Base-by-base conservation (phyloP, 2,113 vertebrate species). In the Xiphophorus couchianus region DNA sequence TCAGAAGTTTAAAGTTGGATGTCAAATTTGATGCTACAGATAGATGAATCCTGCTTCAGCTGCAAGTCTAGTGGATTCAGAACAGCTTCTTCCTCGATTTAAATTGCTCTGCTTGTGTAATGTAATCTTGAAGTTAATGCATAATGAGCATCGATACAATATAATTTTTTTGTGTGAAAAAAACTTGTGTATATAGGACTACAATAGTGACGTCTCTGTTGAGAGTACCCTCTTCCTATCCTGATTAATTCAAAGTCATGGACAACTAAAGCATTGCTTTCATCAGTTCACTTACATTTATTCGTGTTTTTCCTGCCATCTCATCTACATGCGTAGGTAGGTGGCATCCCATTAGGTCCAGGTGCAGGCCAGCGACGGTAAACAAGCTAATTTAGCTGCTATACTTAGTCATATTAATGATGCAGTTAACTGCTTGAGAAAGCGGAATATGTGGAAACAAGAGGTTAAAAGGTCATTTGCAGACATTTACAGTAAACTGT, bases 201-300 rank as follows among this genome's bases (percentile, higher is more conserved):
- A 4, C 39, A 4, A 42, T 14, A 15, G 3, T 42, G 39, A 15
- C 39, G 3, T 10, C 22, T 65, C 30, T 65, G 81, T 83, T 88
- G 74, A 88, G 80, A 48, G 44, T 48, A 1, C 44, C 5, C 19
- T 19, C 44, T 14, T 48, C 44, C 44, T 48, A 19, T 48, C 44
- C 14, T 48, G 44, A 48, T 48, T 88, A 86, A 86, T 89, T 90
- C 81, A 85, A 69, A 84, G 62, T 77, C 71, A 80, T 76, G 17
- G 85, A 82, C 76, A 54, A 66, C 65, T 22, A 66, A n/a, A 69
- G 58, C 65, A 0, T 72, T 89, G 71, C 62, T 77, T 74, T 88
- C 67, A 71, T 84, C 3, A 3, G 37, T 58, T 58, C 3, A 22
- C 66, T 44, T 48, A 17, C 44, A 17, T 17, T 48, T 17, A 17